Evolutionary conservation across 2,113 vertebrate species (phyloP).

Genomic region (Oncorhynchus nerka): DNA sequence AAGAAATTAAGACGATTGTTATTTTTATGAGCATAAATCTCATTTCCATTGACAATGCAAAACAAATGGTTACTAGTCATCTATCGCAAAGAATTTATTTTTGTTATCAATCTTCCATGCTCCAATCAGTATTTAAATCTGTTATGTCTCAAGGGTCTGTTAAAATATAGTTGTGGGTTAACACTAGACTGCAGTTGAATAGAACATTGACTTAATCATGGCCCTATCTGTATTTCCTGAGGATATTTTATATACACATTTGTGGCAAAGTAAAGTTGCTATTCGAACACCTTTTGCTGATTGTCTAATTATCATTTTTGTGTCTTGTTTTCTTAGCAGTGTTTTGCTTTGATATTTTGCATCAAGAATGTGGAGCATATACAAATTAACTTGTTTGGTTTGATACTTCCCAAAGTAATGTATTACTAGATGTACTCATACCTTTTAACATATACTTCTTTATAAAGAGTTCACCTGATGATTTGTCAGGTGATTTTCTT

Average conservation of each 20-base stretch:
- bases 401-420: not conserved
- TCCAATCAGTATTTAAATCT: too few species aligned
- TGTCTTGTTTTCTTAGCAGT: conserved; percentile 1
- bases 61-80: too few species aligned
- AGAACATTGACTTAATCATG: not conserved
- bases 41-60: too few species aligned
- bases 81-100: not conserved
- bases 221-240: not conserved
- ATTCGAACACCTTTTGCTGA: not conserved
- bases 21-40: too few species aligned
- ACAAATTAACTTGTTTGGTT: not conserved
- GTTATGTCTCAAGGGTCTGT: not conserved
- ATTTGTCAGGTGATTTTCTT: not conserved
- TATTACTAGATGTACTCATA: not conserved
- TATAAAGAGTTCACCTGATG: not conserved
- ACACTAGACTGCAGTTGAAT: not conserved
- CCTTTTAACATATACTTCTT: not conserved
- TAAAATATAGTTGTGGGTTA: not conserved
- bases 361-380: not conserved
- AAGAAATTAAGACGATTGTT: too few species aligned
- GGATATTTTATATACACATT: not conserved
- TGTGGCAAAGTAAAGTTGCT: not conserved
- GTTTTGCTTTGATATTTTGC: conserved; percentile 5
- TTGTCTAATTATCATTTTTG: not conserved
- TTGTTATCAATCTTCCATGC: not conserved